Evolutionary conservation across 2,797 vertebrate genomes (phyloP), one percentile per base, ranked within the genome.

Genomic region (Somateria mollissima): DNA sequence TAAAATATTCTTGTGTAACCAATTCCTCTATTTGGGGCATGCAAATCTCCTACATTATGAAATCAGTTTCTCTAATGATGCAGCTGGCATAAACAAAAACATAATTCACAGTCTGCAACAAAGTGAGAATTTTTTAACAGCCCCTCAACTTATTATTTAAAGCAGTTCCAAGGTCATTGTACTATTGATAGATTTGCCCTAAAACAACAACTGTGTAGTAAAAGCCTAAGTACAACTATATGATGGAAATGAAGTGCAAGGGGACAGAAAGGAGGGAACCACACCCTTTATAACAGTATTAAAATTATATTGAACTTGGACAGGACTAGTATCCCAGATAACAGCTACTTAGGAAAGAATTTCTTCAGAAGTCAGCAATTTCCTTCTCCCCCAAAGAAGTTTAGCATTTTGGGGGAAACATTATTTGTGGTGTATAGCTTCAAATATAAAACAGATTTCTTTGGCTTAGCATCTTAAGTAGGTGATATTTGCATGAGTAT

Each of bases 381-480:
- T 90, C 67, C 5, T 69, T 18, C 45, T 90, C 25, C 43, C 41
- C 2, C 51, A 84, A 93, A 87, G 43, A 90, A 66, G 32, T 84
- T 81, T 3, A 78, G 74, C 71, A 92, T 90, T 96, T 84, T 58
- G 39, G 83, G 70, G 79, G 76, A 80, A 90, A 78, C n/a, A 72
- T 66, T 41, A 88, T 61, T 92, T 94, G 77, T 89, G 75, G 86
- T 30, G 25, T 62, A 84, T n/a, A 90, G 89, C 80, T 88, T 93
- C 88, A 89, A 89, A 80, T 90, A 75, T 76, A 95, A 89, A 53
- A 84, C 66, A 70, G 74, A 84, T 92, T 94, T 93, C 74, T 81
- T 87, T 66, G 66, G 77, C 67, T 94, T 90, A 94, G 89, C 90
- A 90, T 96, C 80, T 95, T 90, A 96, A 95, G 81, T 94, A 94